These are phyloP conservation scores for Samia ricini DNA, from an alignment of 1,140 invertebrate species.

Conservation along the genomic window DNA sequence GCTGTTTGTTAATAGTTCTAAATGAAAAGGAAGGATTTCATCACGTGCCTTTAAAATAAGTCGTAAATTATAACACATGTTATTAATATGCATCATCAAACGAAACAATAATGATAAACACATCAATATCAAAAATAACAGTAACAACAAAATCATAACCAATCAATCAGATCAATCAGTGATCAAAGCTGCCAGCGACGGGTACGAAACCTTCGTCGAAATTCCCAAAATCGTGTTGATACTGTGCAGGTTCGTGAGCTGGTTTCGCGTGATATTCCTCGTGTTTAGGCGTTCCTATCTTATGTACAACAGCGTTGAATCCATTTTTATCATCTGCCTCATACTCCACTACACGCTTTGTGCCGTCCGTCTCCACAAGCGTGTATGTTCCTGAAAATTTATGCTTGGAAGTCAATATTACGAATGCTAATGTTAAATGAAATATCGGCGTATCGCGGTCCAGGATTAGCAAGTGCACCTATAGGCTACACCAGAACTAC, in stretches of 20 bases:
- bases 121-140: background rate
- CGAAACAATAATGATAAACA: too few species aligned
- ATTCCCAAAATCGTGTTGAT: conserved; percentile 47
- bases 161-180: conserved; percentile 22
- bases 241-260: conserved; percentile 35
- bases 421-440: too few species aligned
- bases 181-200: conserved; percentile 39
- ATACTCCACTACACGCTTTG: conserved; percentile 79
- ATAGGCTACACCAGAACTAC: too few species aligned
- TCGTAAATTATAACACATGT: too few species aligned
- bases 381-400: conserved; percentile 71
- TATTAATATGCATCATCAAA: too few species aligned
- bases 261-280: conserved; percentile 46
- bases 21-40: too few species aligned
- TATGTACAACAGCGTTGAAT: conserved; percentile 80
- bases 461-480: too few species aligned
- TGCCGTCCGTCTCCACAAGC: conserved; percentile 79
- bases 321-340: conserved; percentile 80
- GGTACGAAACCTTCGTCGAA: conserved; percentile 53
- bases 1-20: too few species aligned
- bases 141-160: background rate
- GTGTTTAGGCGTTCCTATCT: conserved; percentile 66
- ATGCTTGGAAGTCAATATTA: too few species aligned
- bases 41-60: too few species aligned
- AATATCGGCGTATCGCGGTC: too few species aligned